A percentile compares a stretch with the other conserved stretches of the same genome.
These are phyloP conservation scores for Austrofundulus limnaeus DNA, from an alignment of 2,113 vertebrate genomes.

Conservation along the genomic window DNA sequence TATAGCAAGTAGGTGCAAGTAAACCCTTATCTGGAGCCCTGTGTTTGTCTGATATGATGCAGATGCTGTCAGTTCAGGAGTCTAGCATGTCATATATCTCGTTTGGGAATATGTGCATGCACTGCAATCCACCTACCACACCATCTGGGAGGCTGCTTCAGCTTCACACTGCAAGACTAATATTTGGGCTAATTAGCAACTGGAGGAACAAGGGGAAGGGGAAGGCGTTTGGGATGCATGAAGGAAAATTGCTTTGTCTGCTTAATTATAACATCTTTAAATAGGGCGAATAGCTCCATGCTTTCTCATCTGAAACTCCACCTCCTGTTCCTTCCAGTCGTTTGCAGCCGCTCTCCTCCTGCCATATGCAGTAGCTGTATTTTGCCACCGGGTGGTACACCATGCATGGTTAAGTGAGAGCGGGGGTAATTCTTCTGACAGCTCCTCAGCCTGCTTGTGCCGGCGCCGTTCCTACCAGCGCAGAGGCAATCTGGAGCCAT, in stretches of 20 bases:
- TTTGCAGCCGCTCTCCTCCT: conserved; percentile 45
- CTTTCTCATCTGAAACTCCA: conserved; percentile 48
- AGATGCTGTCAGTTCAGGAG: conserved; percentile 40
- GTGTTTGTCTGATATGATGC: conserved; percentile 28
- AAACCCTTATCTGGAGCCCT: conserved; percentile 28
- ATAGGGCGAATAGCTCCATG: conserved; percentile 59
- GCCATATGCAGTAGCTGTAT: conserved; percentile 82
- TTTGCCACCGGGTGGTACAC: conserved; percentile 92
- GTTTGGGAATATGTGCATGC: conserved; percentile 63
- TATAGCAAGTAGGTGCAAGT: conserved; percentile 4
- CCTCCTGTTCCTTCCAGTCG: conserved; percentile 46
- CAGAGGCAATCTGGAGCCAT: conserved; percentile 78
- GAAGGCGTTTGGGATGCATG: conserved; percentile 68
- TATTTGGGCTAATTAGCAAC: conserved; percentile 76
- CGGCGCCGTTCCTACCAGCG: conserved; percentile 73
- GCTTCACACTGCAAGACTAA: conserved; percentile 63
- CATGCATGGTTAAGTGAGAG: conserved; percentile 82
- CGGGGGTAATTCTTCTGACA: conserved; percentile 75
- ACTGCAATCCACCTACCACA: conserved; percentile 46
- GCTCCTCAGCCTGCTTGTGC: conserved; percentile 74
- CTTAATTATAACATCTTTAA: conserved; percentile 76
- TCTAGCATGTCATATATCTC: conserved; percentile 61
- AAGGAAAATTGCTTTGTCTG: conserved; percentile 71
- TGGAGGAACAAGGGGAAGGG: conserved; percentile 67
- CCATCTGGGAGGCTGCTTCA: conserved; percentile 72